Evolutionary conservation across 2,797 vertebrate genomes (phyloP).

Genomic region (Tragelaphus oryx): DNA sequence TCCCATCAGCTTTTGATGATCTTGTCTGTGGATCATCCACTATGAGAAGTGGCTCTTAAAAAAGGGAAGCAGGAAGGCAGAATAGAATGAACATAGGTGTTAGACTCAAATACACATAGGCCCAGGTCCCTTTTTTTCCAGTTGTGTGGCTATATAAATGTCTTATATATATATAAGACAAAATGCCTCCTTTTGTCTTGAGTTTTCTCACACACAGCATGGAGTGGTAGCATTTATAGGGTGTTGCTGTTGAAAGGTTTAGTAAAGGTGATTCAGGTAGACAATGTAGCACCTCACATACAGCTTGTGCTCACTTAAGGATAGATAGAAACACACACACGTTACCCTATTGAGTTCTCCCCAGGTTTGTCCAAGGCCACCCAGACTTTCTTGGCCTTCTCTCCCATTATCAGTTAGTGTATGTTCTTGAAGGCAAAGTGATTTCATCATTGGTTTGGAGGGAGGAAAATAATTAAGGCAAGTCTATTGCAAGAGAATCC

Average conservation of each 20-base stretch:
- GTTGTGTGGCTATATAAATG: neutral
- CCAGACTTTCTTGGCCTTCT: conserved; percentile 50
- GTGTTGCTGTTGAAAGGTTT: neutral
- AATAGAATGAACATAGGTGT: neutral
- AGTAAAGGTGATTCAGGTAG: neutral
- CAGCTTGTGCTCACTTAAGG: neutral
- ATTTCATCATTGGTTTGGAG: conserved; percentile 31
- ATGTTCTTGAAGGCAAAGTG: conserved; percentile 31
- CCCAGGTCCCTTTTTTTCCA: neutral
- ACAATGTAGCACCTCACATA: neutral
- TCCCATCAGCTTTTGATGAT: neutral
- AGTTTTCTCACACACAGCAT: neutral
- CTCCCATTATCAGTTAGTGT: neutral
- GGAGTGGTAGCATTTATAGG: neutral
- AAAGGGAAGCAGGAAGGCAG: neutral
- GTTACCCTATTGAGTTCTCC: neutral
- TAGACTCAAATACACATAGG: neutral
- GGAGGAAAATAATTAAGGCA: neutral
- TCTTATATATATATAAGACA: neutral
- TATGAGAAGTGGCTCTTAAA: neutral
- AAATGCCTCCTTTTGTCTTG: neutral
- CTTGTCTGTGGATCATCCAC: neutral
- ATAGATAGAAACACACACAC: neutral
- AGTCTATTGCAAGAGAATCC: neutral
- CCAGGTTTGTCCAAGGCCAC: conserved; percentile 28